Percentiles rank a stretch among this genome's conserved stretches.
These are phyloP conservation scores for Metellina segmentata DNA, from an alignment of 2,888 invertebrate species.

Conservation along the genomic window DNA sequence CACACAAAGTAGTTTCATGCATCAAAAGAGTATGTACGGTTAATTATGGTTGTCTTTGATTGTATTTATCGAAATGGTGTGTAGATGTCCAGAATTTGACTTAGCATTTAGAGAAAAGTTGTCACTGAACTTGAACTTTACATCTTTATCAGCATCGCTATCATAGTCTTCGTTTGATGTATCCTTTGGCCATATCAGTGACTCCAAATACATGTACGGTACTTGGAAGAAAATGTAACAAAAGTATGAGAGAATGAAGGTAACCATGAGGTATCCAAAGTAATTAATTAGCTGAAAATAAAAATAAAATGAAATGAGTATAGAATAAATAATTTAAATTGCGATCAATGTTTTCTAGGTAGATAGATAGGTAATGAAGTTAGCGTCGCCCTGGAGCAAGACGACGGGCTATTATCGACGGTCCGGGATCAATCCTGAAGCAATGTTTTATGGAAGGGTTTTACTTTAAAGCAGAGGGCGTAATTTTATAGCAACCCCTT, in stretches of 20 bases:
- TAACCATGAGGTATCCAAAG: constrained; percentile 59
- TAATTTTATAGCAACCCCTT: no score
- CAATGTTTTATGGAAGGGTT: no score
- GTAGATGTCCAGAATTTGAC: constrained; percentile 40
- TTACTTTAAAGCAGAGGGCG: no score
- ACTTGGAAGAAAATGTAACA: constrained; percentile 76
- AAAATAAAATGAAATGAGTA: constrained; percentile 8
- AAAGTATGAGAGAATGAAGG: constrained; percentile 58
- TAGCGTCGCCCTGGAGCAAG: no score
- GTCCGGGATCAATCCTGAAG: no score
- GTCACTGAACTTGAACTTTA: constrained; percentile 25
- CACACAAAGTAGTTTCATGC: not conserved
- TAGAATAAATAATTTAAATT: not conserved
- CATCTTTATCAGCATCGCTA: not conserved
- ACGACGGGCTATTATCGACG: no score
- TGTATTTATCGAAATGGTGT: constrained; percentile 27
- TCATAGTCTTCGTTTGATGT: constrained; percentile 11
- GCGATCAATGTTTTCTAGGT: not conserved
- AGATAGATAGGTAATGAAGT: no score
- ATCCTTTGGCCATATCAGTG: constrained; percentile 32
- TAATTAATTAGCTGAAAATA: constrained; percentile 67
- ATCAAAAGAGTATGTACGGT: not conserved
- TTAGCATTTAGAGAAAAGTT: constrained; percentile 43
- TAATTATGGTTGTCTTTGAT: constrained; percentile 51
- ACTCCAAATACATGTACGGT: constrained; percentile 67